Evolutionary conservation across 2,113 vertebrate genomes (phyloP).

Genomic region (Otolemur garnettii): DNA sequence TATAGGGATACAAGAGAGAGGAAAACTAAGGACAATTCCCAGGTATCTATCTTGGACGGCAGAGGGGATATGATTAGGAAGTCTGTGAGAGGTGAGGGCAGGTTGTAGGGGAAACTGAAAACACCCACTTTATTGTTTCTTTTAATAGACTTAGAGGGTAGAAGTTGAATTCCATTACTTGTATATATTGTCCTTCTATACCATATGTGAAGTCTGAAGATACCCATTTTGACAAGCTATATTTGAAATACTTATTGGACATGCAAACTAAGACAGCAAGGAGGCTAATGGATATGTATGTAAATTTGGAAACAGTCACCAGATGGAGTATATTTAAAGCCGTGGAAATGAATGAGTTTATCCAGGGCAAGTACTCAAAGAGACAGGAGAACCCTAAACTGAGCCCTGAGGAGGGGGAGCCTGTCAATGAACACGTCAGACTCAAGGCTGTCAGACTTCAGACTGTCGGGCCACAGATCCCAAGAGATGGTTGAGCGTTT

Average conservation of each 20-base stretch:
- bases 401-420: neutral
- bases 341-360: constrained; percentile 6
- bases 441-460: no score
- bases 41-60: neutral
- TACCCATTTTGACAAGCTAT: neutral
- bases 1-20: neutral
- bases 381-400: neutral
- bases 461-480: neutral
- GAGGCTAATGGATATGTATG: neutral
- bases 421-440: neutral
- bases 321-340: constrained; percentile 16
- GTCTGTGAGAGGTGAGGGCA: neutral
- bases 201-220: no score
- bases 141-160: no score
- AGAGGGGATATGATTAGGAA: neutral
- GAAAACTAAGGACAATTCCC: neutral
- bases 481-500: neutral
- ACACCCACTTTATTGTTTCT: neutral
- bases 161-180: no score
- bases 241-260: neutral
- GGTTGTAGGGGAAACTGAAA: neutral
- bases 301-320: constrained; percentile 35
- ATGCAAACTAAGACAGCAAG: neutral
- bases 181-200: no score
- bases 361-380: neutral